These are phyloP conservation scores for Daubentonia madagascariensis DNA, from an alignment of 2,113 vertebrate species.

Conservation along the genomic window DNA sequence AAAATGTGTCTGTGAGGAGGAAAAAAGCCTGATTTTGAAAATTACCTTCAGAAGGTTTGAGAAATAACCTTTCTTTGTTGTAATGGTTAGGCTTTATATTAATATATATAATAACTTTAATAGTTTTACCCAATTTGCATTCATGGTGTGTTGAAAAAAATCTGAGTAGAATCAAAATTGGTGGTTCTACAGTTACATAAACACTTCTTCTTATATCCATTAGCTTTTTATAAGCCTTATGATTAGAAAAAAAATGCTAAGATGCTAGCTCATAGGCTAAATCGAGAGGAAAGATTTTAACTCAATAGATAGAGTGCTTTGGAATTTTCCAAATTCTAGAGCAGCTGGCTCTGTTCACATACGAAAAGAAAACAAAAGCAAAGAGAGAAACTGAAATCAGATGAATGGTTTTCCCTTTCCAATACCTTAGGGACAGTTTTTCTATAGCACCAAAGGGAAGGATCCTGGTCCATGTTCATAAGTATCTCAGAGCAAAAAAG, in stretches of 20 bases:
- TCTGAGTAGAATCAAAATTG: neutral
- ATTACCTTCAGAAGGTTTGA: neutral
- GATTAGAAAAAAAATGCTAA: neutral
- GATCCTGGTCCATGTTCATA: neutral
- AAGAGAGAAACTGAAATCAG: neutral
- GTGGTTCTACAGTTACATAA: slow-evolving; percentile 3
- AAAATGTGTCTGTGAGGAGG: neutral
- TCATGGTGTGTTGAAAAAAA: neutral
- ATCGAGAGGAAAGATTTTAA: slow-evolving; percentile 17
- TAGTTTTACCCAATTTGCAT: neutral
- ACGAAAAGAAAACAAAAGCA: neutral
- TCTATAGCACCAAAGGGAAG: neutral
- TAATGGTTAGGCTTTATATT: neutral
- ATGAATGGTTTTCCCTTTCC: neutral
- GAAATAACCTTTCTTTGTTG: slow-evolving; percentile 22
- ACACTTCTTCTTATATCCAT: neutral
- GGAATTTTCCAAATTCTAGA: slow-evolving; percentile 27
- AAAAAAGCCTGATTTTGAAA: slow-evolving; percentile 23
- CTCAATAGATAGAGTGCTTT: neutral
- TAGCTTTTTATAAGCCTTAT: slow-evolving; percentile 26
- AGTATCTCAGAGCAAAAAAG: neutral
- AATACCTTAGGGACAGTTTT: neutral
- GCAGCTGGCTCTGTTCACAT: neutral
- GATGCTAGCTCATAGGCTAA: slow-evolving; percentile 17
- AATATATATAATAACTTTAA: neutral